phyloP scores from a whole-genome alignment of 2,888 invertebrate genomes.

The Tortrix viridana region DNA sequence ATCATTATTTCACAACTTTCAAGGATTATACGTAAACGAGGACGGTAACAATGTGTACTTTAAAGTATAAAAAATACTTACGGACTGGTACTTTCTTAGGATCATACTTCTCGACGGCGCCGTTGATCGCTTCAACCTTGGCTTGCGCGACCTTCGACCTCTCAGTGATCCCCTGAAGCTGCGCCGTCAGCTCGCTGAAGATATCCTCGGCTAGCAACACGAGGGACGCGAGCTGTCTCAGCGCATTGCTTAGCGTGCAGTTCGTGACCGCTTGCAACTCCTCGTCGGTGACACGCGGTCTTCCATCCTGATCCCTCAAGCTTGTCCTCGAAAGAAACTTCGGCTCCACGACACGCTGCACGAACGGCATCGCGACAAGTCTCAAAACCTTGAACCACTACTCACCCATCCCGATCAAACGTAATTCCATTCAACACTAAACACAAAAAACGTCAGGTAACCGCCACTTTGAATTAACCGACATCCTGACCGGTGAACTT shows the following conservation, averaged over 20 bases:
- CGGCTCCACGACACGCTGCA: constrained; percentile 93
- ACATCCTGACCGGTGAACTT: constrained; percentile 79
- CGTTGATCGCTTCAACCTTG: constrained; percentile 88
- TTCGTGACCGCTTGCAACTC: constrained; percentile 95
- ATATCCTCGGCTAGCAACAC: constrained; percentile 93
- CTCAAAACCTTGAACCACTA: constrained; percentile 64
- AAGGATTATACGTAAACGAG: neutral
- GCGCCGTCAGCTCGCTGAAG: constrained; percentile 91
- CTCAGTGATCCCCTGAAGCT: constrained; percentile 89
- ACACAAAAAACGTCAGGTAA: constrained; percentile 84
- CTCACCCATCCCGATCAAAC: constrained; percentile 79
- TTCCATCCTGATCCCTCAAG: constrained; percentile 85
- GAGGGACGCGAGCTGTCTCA: constrained; percentile 93
- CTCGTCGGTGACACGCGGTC: constrained; percentile 86
- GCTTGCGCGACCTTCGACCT: constrained; percentile 88
- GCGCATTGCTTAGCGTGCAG: constrained; percentile 92
- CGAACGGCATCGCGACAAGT: constrained; percentile 91
- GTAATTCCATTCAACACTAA: constrained; percentile 81
- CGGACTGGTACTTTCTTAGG: constrained; percentile 97
- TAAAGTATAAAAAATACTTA: constrained; percentile 85
- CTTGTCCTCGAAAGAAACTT: constrained; percentile 89
- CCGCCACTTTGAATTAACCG: constrained; percentile 84
- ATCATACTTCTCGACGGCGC: constrained; percentile 89
- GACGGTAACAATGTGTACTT: constrained; percentile 14
- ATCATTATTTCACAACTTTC: too few species aligned